Evolutionary conservation across 1,140 invertebrate genomes (phyloP).

Genomic region (Caerostris extrusa): DNA sequence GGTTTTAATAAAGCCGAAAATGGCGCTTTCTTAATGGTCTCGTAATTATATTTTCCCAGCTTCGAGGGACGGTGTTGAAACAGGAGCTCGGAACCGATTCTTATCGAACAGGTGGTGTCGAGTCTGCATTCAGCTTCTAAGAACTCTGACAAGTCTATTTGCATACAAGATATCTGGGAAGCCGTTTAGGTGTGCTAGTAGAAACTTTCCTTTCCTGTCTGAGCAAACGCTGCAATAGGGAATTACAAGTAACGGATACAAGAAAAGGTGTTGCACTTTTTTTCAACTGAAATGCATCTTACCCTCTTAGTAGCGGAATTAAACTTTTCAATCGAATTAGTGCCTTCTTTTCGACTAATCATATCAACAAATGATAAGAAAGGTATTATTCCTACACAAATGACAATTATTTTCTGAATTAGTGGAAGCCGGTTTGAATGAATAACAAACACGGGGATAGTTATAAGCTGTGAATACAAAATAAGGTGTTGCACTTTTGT

Average conservation of each 20-base stretch:
- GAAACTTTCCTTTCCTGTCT: slow-evolving; percentile 61
- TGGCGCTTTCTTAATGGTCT: slow-evolving; percentile 71
- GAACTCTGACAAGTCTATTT: slow-evolving; percentile 67
- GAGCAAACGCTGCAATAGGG: neutral
- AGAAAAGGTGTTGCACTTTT: slow-evolving; percentile 33
- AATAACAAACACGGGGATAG: no score
- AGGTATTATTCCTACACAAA: no score
- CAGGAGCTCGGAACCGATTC: slow-evolving; percentile 57
- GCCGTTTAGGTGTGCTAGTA: slow-evolving; percentile 67
- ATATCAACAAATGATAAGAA: no score
- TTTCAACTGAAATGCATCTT: no score
- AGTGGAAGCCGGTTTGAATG: no score
- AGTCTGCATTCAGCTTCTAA: slow-evolving; percentile 55
- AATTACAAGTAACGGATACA: slow-evolving; percentile 35
- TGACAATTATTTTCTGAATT: no score
- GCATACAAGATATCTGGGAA: slow-evolving; percentile 73
- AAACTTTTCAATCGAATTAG: no score
- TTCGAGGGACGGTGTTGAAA: slow-evolving; percentile 70
- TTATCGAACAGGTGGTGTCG: slow-evolving; percentile 71
- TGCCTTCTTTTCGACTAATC: no score
- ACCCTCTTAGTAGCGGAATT: no score
- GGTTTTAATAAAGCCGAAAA: slow-evolving; percentile 65
- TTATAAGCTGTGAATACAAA: no score
- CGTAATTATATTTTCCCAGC: slow-evolving; percentile 76
- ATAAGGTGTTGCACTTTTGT: no score